Evolutionary conservation across 37 sponge, comb jelly and placozoan genomes (phyloP).

Genomic region (Cladorhizidae sp.): DNA sequence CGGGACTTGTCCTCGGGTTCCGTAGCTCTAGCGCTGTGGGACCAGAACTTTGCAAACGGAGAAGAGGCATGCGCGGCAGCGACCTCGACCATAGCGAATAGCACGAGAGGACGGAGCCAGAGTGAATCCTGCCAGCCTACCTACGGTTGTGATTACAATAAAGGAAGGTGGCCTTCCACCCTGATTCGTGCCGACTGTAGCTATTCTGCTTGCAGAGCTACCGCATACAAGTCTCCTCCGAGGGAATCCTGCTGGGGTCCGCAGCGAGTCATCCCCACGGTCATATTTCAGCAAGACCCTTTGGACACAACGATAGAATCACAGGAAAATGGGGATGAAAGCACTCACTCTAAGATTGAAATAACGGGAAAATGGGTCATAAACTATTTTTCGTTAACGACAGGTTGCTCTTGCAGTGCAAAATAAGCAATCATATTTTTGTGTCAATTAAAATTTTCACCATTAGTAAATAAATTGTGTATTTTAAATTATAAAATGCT

Average conservation of each 20-base stretch:
- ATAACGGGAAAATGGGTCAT: no score
- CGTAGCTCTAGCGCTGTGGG: not conserved
- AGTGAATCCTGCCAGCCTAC: not conserved
- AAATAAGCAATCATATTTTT: no score
- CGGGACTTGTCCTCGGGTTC: no score
- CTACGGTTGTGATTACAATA: constrained; percentile 3
- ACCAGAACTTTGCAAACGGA: not conserved
- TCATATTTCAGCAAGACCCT: not conserved
- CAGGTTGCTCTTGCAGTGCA: no score
- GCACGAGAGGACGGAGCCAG: no score
- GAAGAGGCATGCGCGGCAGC: constrained; percentile 4
- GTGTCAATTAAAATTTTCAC: no score
- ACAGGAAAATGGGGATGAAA: not conserved
- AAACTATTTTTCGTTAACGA: no score
- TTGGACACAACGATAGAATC: not conserved
- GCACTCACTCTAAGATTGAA: not conserved
- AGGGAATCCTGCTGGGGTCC: not conserved
- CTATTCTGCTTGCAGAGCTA: not conserved
- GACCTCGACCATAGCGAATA: no score
- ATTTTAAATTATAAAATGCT: no score
- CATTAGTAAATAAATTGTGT: no score
- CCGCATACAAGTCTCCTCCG: not conserved
- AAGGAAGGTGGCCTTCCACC: not conserved
- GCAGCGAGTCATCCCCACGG: not conserved
- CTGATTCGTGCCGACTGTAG: not conserved